Percentiles rank a stretch among this genome's conserved stretches.
Evolutionary conservation across 2,888 invertebrate genomes (phyloP).

Genomic region (Dascillus cervinus): DNA sequence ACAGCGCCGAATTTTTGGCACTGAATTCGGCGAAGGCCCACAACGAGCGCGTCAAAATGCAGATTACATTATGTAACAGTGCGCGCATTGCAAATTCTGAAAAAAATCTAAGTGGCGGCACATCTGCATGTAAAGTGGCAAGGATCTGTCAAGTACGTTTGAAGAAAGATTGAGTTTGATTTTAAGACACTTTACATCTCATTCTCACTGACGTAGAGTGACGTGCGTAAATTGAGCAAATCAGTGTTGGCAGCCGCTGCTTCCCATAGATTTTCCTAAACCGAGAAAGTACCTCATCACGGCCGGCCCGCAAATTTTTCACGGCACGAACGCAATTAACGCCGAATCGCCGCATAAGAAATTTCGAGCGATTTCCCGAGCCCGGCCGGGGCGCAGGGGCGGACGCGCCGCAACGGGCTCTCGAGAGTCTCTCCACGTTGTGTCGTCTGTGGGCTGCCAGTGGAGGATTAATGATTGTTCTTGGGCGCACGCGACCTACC

Average conservation of each 20-base stretch:
- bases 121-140: conserved; percentile 32
- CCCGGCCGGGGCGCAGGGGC: no score
- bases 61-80: no score
- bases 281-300: conserved; percentile 5
- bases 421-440: conserved; percentile 4
- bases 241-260: conserved; percentile 34
- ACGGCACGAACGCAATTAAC: background rate
- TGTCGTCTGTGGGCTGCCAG: conserved; percentile 16
- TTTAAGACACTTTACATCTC: conserved; percentile 42
- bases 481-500: conserved; percentile 29
- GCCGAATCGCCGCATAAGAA: no score
- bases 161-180: conserved; percentile 40
- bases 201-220: conserved; percentile 39
- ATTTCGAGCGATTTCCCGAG: no score
- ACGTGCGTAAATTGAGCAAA: conserved; percentile 43
- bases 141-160: conserved; percentile 26
- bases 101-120: conserved; percentile 23
- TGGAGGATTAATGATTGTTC: conserved; percentile 23
- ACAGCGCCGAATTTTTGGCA: no score
- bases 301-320: background rate
- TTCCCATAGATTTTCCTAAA: conserved; percentile 15
- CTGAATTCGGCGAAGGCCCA: no score
- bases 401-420: no score
- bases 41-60: no score
- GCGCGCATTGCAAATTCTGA: no score